A percentile compares a stretch with the other conserved stretches of the same genome.
Conservation (phyloP, 2,113 vertebrate genomes). For the Carollia perspicillata region DNA sequence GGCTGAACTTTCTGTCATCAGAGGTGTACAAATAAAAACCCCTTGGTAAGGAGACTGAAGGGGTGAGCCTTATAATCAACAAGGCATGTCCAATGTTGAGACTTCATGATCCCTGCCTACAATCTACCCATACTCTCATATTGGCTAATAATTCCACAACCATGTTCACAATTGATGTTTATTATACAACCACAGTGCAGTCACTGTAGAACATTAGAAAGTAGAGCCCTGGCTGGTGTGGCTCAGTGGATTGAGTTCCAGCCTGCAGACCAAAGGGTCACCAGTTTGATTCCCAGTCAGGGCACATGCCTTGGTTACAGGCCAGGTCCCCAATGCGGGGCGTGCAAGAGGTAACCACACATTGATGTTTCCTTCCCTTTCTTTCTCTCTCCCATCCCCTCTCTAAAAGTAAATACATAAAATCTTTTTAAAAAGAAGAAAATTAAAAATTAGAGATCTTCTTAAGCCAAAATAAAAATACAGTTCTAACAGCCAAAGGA, state of each 20-base stretch:
- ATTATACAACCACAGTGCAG: neutral
- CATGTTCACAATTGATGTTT: neutral
- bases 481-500: neutral
- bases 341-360: no score
- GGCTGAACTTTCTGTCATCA: neutral
- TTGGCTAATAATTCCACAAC: neutral
- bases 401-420: no score
- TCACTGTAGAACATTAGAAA: neutral
- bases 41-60: neutral
- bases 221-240: neutral
- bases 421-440: neutral
- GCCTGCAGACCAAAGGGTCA: no score
- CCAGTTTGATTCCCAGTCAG: no score
- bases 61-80: neutral
- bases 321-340: no score
- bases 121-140: neutral
- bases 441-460: slow-evolving; percentile 13
- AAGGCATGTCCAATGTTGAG: neutral
- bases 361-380: no score
- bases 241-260: no score
- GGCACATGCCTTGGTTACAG: no score
- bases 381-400: no score
- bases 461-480: slow-evolving; percentile 31
- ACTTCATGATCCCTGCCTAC: neutral
- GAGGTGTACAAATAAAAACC: neutral